These are phyloP conservation scores for Pedetes capensis DNA, from an alignment of 2,113 vertebrate genomes.

Conservation along the genomic window DNA sequence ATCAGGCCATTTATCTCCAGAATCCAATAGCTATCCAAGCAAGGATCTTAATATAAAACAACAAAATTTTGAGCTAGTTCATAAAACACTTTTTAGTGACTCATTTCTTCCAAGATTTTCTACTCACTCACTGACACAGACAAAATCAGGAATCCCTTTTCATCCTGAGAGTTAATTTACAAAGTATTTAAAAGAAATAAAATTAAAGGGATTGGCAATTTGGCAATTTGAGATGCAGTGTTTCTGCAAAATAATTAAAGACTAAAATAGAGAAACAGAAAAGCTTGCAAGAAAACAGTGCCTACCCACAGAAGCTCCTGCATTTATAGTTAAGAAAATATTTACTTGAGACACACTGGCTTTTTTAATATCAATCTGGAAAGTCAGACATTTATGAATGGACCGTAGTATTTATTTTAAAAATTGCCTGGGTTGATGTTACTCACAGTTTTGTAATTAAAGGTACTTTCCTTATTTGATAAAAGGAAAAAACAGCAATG, in stretches of 20 bases:
- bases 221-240: constrained; percentile 16
- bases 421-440: not conserved
- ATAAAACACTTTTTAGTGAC: constrained; percentile 18
- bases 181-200: not conserved
- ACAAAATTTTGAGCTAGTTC: not conserved
- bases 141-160: not conserved
- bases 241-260: not conserved
- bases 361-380: not conserved
- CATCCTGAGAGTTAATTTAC: not conserved
- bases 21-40: not conserved
- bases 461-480: constrained; percentile 37
- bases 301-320: not conserved
- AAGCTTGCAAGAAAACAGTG: not conserved
- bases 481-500: not conserved
- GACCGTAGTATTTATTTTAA: not conserved
- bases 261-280: not conserved
- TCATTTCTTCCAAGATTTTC: constrained; percentile 32
- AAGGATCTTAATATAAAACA: constrained; percentile 17
- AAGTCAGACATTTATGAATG: not conserved
- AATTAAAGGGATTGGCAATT: not conserved
- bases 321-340: constrained; percentile 14
- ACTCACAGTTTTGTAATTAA: not conserved
- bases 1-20: not conserved
- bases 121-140: constrained; percentile 23
- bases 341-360: not conserved